These are phyloP conservation scores for Allolobophora icterica DNA, from an alignment of 2,888 invertebrate species.

Conservation along the genomic window DNA sequence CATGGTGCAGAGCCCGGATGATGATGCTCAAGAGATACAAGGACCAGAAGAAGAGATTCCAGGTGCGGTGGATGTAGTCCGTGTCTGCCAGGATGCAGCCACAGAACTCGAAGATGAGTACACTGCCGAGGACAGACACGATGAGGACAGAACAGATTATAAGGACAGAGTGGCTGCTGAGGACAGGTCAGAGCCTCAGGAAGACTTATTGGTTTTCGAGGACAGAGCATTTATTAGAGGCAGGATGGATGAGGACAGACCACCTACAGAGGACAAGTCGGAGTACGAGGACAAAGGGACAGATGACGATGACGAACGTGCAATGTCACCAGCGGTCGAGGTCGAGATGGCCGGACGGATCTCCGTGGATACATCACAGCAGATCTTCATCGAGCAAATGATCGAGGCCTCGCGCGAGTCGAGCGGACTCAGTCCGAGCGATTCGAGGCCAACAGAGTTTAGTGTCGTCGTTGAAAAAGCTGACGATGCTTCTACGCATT, in stretches of 20 bases:
- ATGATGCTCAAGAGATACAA: constrained; percentile 36
- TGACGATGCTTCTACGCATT: background rate
- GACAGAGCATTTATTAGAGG: background rate
- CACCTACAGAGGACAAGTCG: background rate
- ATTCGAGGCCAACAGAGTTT: constrained; percentile 52
- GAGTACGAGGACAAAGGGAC: background rate
- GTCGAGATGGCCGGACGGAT: constrained; percentile 55
- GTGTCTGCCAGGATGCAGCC: constrained; percentile 9
- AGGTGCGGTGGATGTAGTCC: constrained; percentile 32
- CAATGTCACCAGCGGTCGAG: constrained; percentile 49
- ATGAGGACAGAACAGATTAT: background rate
- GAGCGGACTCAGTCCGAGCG: constrained; percentile 34
- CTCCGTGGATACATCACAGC: constrained; percentile 57
- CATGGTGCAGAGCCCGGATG: constrained; percentile 46
- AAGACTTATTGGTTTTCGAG: background rate
- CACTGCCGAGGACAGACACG: background rate
- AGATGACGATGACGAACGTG: background rate
- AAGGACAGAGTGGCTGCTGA: background rate
- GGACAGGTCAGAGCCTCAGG: background rate
- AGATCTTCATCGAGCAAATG: constrained; percentile 59
- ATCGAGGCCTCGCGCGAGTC: constrained; percentile 49
- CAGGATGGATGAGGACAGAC: background rate
- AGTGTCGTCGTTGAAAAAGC: background rate
- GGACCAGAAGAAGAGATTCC: constrained; percentile 8
- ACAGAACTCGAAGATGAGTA: background rate